Evolutionary conservation across 2,888 invertebrate genomes (phyloP).

Genomic region (Chrysolina americana): DNA sequence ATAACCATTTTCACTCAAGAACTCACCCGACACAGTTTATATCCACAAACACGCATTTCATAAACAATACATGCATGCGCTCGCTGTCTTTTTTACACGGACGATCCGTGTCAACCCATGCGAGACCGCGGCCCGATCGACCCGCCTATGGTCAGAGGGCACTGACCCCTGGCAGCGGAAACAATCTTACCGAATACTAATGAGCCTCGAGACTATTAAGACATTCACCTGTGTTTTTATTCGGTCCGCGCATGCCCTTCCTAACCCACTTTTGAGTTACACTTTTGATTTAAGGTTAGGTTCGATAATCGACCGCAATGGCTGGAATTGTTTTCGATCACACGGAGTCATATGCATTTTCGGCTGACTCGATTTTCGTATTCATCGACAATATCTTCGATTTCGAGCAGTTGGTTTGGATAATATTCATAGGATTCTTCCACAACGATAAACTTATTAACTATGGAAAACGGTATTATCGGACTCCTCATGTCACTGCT

Average conservation of each 20-base stretch:
- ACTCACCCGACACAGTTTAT: no score
- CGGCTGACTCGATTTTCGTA: background rate
- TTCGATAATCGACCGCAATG: slow-evolving; percentile 33
- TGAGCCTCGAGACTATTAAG: slow-evolving; percentile 43
- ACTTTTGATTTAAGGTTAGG: slow-evolving; percentile 45
- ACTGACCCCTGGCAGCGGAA: background rate
- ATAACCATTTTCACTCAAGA: no score
- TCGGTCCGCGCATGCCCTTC: slow-evolving; percentile 61
- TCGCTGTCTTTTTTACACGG: no score
- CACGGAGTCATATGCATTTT: background rate
- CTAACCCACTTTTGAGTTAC: slow-evolving; percentile 59
- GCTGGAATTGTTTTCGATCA: slow-evolving; percentile 19
- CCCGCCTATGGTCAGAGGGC: slow-evolving; percentile 1
- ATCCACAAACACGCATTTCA: no score
- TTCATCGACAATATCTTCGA: no score
- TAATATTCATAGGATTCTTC: no score
- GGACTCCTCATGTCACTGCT: no score
- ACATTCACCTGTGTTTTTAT: slow-evolving; percentile 53
- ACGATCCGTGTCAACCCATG: background rate
- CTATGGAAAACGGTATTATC: no score
- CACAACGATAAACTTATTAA: no score
- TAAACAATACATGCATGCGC: no score
- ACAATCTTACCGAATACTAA: slow-evolving; percentile 48
- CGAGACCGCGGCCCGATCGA: background rate
- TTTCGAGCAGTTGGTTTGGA: no score